These are phyloP conservation scores for Heliconius aoede DNA, from an alignment of 2,888 invertebrate species.

Conservation along the genomic window DNA sequence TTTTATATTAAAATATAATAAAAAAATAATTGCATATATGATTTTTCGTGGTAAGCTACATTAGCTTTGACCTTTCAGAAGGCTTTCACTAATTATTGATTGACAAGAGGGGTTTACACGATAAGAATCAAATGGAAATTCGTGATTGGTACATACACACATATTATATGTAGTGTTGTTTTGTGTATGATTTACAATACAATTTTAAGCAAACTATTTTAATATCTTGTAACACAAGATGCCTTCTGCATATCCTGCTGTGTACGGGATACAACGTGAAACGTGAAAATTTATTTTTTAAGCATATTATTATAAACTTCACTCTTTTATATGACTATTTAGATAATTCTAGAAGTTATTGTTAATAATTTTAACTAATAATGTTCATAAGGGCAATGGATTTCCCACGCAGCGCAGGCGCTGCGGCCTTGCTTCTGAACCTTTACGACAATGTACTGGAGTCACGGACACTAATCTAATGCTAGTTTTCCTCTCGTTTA, in stretches of 20 bases:
- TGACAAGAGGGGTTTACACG: slow-evolving; percentile 26
- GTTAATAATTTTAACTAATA: slow-evolving; percentile 32
- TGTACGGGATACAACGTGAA: background rate
- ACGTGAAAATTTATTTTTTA: background rate
- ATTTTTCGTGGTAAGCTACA: slow-evolving; percentile 12
- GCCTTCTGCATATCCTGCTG: no score
- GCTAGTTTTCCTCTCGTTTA: slow-evolving; percentile 49
- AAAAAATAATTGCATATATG: background rate
- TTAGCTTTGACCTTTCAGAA: slow-evolving; percentile 27
- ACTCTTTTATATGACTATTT: background rate
- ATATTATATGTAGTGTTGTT: background rate
- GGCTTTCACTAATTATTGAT: slow-evolving; percentile 29
- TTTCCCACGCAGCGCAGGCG: slow-evolving; percentile 52
- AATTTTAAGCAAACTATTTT: no score
- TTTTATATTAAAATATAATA: background rate
- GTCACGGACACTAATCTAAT: slow-evolving; percentile 49
- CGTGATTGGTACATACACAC: background rate
- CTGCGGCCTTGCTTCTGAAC: slow-evolving; percentile 70
- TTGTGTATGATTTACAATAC: background rate
- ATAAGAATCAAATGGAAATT: slow-evolving; percentile 28
- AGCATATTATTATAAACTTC: background rate
- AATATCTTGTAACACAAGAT: no score
- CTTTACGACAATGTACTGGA: slow-evolving; percentile 61
- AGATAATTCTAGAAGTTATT: slow-evolving; percentile 27
- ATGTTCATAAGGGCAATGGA: slow-evolving; percentile 46